Evolutionary conservation across 2,888 invertebrate genomes (phyloP).

Genomic region (Ischnus inquisitorius): DNA sequence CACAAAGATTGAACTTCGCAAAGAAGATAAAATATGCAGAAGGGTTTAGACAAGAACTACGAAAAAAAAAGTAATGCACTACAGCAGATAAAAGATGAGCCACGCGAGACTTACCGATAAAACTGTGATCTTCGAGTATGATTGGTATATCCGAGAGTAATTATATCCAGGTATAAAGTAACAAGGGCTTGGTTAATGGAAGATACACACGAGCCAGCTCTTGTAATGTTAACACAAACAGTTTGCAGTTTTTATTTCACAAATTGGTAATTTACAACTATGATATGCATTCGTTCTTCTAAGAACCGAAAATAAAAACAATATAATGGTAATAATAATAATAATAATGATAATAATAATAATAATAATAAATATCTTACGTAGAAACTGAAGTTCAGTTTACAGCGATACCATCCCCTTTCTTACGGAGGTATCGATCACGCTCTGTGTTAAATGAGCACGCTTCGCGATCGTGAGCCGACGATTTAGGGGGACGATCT

Average conservation of each 20-base stretch:
- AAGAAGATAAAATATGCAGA: conserved; percentile 2
- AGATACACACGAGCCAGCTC: conserved; percentile 35
- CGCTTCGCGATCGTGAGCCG: conserved; percentile 48
- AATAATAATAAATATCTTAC: conserved; percentile 67
- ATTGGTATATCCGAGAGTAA: conserved; percentile 19
- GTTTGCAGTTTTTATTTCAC: conserved; percentile 92
- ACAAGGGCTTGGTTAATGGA: not conserved
- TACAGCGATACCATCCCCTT: conserved; percentile 60
- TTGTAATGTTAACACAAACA: conserved; percentile 84
- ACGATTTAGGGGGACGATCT: conserved; percentile 56
- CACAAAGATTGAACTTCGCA: not conserved
- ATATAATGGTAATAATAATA: conserved; percentile 56
- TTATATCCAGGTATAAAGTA: conserved; percentile 18
- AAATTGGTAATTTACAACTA: conserved; percentile 95
- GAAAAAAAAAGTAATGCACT: not conserved
- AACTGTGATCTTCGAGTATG: conserved; percentile 22
- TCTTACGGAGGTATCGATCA: conserved; percentile 55
- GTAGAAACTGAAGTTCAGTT: conserved; percentile 70
- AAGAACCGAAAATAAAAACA: conserved; percentile 86
- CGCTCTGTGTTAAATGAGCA: conserved; percentile 39
- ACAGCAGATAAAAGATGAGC: conserved; percentile 11
- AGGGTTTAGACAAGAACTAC: not conserved
- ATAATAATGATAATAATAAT: conserved; percentile 60
- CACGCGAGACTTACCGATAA: conserved; percentile 60
- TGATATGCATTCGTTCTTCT: conserved; percentile 95